Conservation (phyloP, 1,140 invertebrate genomes). For the Leptonema lineaticorne region DNA sequence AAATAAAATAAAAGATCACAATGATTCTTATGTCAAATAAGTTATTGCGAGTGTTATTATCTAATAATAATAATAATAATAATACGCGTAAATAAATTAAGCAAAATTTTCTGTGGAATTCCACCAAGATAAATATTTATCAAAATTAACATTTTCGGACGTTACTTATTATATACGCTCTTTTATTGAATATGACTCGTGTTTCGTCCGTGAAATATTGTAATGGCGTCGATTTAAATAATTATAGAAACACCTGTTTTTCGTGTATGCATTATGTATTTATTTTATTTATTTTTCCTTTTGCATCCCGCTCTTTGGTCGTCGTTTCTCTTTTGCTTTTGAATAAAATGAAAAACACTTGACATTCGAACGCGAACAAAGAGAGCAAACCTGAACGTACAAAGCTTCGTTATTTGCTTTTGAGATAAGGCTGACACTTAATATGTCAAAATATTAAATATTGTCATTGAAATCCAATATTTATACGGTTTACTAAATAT, state of each 20-base stretch:
- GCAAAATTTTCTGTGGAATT: not conserved
- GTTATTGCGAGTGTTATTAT: too few relatives aligned
- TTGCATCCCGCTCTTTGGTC: too few relatives aligned
- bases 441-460: conserved; percentile 40
- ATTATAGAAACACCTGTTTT: not conserved
- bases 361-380: conserved; percentile 10
- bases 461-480: conserved; percentile 34
- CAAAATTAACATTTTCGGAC: not conserved
- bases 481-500: conserved; percentile 37
- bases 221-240: not conserved
- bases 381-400: conserved; percentile 17
- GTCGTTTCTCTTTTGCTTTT: too few relatives aligned
- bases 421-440: conserved; percentile 32
- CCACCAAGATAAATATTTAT: not conserved
- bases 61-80: not conserved
- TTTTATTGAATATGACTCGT: not conserved
- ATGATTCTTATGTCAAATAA: too few relatives aligned
- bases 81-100: not conserved
- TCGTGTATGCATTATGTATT: too few relatives aligned
- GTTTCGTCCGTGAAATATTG: not conserved
- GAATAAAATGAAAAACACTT: conserved; percentile 1
- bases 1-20: too few relatives aligned
- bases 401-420: conserved; percentile 19
- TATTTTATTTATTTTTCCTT: not conserved
- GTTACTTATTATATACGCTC: not conserved